Conservation (phyloP, 2,113 vertebrate species). For the Sphyrna mokarran region DNA sequence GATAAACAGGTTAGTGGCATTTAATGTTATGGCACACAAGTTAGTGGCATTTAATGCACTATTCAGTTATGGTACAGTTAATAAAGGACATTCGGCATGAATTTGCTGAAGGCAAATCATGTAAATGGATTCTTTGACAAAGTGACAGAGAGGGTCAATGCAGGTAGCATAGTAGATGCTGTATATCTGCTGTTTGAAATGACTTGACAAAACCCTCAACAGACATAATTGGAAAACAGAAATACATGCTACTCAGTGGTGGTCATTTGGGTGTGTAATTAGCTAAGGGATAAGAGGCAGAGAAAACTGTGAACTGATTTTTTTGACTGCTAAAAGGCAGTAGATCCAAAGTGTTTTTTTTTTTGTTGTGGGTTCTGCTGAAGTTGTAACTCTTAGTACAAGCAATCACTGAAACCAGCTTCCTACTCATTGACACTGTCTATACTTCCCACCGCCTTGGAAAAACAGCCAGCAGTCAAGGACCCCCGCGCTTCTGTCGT, state of each 20-base stretch:
- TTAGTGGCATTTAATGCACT: neutral
- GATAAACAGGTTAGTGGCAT: conserved; percentile 32
- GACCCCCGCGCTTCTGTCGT: too few relatives aligned
- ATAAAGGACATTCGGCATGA: neutral
- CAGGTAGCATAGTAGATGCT: neutral
- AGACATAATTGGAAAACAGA: neutral
- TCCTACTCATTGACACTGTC: too few relatives aligned
- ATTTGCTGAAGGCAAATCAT: neutral
- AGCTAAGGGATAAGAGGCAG: neutral
- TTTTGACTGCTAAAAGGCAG: neutral
- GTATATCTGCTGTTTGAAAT: neutral
- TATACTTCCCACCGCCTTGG: too few relatives aligned
- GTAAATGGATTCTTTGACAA: neutral
- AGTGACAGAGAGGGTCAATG: neutral
- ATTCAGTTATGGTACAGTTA: neutral
- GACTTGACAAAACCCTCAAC: neutral
- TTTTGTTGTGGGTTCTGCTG: neutral
- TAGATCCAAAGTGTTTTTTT: neutral
- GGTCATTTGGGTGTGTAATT: neutral
- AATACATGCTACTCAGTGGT: neutral
- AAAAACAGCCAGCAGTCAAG: too few relatives aligned
- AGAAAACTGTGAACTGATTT: neutral
- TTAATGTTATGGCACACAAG: conserved; percentile 15
- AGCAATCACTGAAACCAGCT: too few relatives aligned
- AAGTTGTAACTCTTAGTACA: neutral